phyloP scores from a whole-genome alignment of 2,797 vertebrate genomes.

The Tapera naevia region DNA sequence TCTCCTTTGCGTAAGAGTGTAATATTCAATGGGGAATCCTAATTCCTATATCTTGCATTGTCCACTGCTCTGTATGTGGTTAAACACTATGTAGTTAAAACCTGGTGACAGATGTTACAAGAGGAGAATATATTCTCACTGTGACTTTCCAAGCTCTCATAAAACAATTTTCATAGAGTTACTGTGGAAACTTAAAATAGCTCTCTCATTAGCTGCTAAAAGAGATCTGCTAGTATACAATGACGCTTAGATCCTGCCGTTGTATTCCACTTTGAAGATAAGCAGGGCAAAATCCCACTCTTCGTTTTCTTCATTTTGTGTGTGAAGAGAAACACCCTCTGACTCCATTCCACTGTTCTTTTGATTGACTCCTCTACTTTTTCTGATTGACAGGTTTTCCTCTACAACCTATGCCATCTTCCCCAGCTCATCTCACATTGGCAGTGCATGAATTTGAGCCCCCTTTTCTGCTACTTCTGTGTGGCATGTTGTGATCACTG shows the following conservation, averaged over 20 bases:
- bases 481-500: constrained; percentile 43
- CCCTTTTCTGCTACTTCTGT: not conserved
- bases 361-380: constrained; percentile 22
- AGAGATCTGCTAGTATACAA: not conserved
- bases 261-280: not conserved
- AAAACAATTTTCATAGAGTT: constrained; percentile 17
- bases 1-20: not conserved
- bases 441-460: constrained; percentile 5
- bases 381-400: constrained; percentile 37
- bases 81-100: constrained; percentile 8
- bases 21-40: not conserved
- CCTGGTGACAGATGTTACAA: not conserved
- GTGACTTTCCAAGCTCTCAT: not conserved
- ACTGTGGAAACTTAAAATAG: constrained; percentile 23
- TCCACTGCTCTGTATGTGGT: not conserved
- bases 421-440: constrained; percentile 11
- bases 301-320: not conserved
- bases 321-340: not conserved
- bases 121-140: not conserved
- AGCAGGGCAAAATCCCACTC: not conserved
- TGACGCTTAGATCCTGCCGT: not conserved
- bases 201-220: not conserved
- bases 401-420: constrained; percentile 12
- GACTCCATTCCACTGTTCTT: not conserved
- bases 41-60: not conserved